Evolutionary conservation across 2,888 invertebrate genomes (phyloP), one percentile per base, ranked within the genome.

Genomic region (Syrista parreyssii): DNA sequence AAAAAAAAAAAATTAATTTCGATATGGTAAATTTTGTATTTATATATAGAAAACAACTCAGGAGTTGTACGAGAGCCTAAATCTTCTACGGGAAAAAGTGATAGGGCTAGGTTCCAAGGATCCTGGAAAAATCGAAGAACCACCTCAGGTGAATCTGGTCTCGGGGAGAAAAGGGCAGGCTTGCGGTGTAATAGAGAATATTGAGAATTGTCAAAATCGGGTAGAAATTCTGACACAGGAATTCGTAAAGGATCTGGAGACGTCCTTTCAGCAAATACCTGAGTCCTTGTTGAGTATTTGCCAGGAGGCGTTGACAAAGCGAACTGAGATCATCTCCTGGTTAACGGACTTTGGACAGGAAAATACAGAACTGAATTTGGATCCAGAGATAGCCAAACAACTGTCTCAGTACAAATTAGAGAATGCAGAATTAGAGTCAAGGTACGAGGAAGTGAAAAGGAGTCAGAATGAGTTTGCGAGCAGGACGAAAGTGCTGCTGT

Each of bases 1-100:
- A 32, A 81, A 81, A 79, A 79, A 78, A 73, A 75, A 33, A 40
- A 34, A 30, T 15, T 68, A 76, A 33, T 68, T 79, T 32, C 12
- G 1, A 74, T 73, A 33, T 12, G 55, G 40, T 32, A 34, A 73
- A 75, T n/a, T n/a, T 55, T 9, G 32, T 36, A 68, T 35, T 34
- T 32, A 40, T 36, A 68, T 77, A 31, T 76, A 89, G 89, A 86
- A 87, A 86, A 69, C 68, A 3, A 85, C 84, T 1, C 81, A 81
- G 32, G 84, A 86, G 12, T 72, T 88, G 4, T 87, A 85, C 79
- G 85, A 86, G 34, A 88, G 90, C n/a, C 80, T 88, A 73, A 74
- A 78, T 4, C 86, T 88, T 34, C 80, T 90, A 12, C 87, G 89
- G 0, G 88, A 90, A 33, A 89, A 87, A 79, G 79, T 91, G 32